Evolutionary conservation across 2,888 invertebrate species (phyloP).

Genomic region (Tachina grossa): DNA sequence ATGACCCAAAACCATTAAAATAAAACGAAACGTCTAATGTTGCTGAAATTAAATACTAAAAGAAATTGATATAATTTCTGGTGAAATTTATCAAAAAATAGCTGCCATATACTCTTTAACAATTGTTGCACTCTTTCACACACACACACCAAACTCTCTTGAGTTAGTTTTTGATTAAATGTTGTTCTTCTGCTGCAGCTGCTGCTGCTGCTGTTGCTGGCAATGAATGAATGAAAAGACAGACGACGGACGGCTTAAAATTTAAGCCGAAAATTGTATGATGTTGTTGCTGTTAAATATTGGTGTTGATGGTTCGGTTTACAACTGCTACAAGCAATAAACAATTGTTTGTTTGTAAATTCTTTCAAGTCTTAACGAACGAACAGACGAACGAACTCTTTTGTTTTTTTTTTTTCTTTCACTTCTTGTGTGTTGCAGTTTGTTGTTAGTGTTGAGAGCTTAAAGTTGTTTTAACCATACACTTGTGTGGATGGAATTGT

Average conservation of each 20-base stretch:
- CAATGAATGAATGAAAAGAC: conserved; percentile 66
- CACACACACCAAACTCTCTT: conserved; percentile 37
- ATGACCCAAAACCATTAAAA: not conserved
- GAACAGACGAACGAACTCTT: conserved; percentile 20
- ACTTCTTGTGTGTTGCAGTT: conserved; percentile 25
- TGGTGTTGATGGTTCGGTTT: conserved; percentile 70
- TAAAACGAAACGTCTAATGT: not conserved
- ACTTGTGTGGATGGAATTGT: conserved; percentile 32
- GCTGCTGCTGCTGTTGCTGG: not conserved
- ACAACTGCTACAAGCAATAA: conserved; percentile 74
- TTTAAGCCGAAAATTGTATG: conserved; percentile 18
- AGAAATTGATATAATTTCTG: not conserved
- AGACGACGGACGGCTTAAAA: not conserved
- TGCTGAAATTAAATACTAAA: not conserved
- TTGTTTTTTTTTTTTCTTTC: conserved; percentile 32
- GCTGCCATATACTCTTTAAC: not conserved
- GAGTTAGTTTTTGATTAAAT: conserved; percentile 45
- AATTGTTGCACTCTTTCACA: not conserved
- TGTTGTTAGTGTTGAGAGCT: conserved; percentile 49
- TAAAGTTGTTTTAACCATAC: conserved; percentile 51
- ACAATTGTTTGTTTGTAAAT: conserved; percentile 66
- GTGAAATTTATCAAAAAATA: not conserved
- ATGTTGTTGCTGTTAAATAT: conserved; percentile 47
- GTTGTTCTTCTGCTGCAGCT: not conserved
- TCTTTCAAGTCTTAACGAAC: conserved; percentile 74